Base-by-base conservation (phyloP, 2,113 vertebrate genomes). In the Mystacornis crossleyi region DNA sequence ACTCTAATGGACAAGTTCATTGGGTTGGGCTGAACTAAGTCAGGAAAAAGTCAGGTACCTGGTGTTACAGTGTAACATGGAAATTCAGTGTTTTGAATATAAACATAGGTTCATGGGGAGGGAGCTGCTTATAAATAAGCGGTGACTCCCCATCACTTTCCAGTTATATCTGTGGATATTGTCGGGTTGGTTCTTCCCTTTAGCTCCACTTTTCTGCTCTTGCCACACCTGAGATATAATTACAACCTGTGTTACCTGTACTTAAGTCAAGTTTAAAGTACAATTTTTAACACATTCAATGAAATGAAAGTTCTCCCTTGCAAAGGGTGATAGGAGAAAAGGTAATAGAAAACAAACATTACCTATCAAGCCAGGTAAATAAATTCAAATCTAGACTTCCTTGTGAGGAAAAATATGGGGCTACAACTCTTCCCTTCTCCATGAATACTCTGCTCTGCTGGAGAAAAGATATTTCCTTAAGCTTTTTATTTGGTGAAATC, bases 211-310 rank as follows among this genome's bases (percentile, higher is more conserved):
- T 54, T 77, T 47, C 47, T 62, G 38, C 33, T 62, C 25, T 82
- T 93, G 21, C 54, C 54, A 57, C 58, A 62, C 26, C 58, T 70
- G 36, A 73, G 67, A n/a, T 83, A 57, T 13, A 95, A 82, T 62
- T 75, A 45, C 45, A 70, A 11, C 17, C 47, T 75, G 13, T 73
- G 47, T 70, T 31, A 50, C 25, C 79, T 71, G 55, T 58, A 74
- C 21, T 43, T 50, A 21, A 51, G 14, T 69, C 45, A 83, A 14
- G 14, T 65, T 85, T 65, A 91, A 50, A 62, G 38, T 55, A n/a
- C 48, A 73, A 66, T 90, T 95, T 96, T 97, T 95, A 96, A 69
- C 85, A 89, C 31, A 54, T 73, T 47, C 18, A 92, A 73, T 38
- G 89, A 87, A 83, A 81, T 79, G 36, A 42, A 89, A 92, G 38